Percentiles rank a stretch among this genome's conserved stretches.
phyloP scores from a whole-genome alignment of 2,113 vertebrate species.

The Daubentonia madagascariensis region DNA sequence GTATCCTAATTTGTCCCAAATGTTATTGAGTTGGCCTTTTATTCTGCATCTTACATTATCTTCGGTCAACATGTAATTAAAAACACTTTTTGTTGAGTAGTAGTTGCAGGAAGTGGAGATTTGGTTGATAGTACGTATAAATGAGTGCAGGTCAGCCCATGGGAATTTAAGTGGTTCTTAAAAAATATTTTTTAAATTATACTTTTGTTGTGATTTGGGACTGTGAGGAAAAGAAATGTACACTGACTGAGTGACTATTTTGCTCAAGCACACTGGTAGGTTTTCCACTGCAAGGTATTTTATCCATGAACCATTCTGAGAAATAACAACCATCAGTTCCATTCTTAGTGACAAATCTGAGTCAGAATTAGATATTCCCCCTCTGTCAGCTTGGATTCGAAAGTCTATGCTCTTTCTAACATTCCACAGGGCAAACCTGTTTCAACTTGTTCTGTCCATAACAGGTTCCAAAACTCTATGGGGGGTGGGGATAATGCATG shows the following conservation, averaged over 20 bases:
- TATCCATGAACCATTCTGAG: neutral
- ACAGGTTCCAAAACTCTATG: neutral
- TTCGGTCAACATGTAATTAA: neutral
- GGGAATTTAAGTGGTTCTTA: neutral
- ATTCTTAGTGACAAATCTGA: neutral
- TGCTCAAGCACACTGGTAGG: neutral
- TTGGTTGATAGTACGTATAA: neutral
- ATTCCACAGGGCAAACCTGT: neutral
- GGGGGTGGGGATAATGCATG: neutral
- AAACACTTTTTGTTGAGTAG: neutral
- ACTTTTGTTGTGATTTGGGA: neutral
- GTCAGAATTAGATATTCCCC: neutral
- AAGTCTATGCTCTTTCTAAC: neutral
- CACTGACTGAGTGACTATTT: neutral
- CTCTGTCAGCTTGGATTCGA: neutral
- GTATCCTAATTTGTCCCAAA: neutral
- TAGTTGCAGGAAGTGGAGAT: neutral
- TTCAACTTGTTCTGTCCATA: neutral
- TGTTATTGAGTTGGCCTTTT: neutral
- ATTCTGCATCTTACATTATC: neutral
- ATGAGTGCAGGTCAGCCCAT: neutral
- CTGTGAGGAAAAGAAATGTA: neutral
- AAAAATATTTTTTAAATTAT: neutral
- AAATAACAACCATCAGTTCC: neutral
- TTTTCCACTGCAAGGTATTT: neutral